Conservation (phyloP, 2,113 vertebrate species). For the Laticauda colubrina region DNA sequence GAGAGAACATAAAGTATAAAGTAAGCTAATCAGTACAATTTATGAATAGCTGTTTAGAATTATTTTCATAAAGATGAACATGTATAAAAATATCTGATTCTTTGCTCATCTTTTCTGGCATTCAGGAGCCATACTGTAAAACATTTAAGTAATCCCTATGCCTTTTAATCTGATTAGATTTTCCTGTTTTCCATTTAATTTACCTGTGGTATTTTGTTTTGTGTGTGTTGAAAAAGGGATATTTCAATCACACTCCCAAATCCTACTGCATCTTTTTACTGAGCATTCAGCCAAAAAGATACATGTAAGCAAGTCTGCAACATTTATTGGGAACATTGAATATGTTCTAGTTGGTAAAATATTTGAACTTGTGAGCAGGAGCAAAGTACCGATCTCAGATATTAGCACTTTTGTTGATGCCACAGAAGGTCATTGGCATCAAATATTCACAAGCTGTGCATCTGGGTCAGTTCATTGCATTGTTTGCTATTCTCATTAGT, state of each 20-base stretch:
- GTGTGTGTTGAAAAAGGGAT: neutral
- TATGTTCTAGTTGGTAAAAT: neutral
- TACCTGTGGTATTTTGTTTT: neutral
- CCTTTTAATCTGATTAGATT: neutral
- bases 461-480: neutral
- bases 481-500: slow-evolving; percentile 41
- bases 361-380: neutral
- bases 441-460: slow-evolving; percentile 49
- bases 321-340: neutral
- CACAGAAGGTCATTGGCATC: slow-evolving; percentile 32
- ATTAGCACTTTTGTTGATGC: slow-evolving; percentile 19
- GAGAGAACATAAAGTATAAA: too few relatives aligned
- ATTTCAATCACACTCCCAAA: neutral
- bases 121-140: neutral
- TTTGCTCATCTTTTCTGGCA: neutral
- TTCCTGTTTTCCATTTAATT: neutral
- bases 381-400: neutral
- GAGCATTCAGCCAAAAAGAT: neutral
- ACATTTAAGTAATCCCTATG: neutral
- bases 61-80: too few relatives aligned
- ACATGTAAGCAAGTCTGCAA: neutral
- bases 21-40: too few relatives aligned
- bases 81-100: too few relatives aligned
- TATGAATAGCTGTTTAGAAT: too few relatives aligned
- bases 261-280: neutral